phyloP scores from a whole-genome alignment of 2,113 vertebrate species.

The Martes martes region DNA sequence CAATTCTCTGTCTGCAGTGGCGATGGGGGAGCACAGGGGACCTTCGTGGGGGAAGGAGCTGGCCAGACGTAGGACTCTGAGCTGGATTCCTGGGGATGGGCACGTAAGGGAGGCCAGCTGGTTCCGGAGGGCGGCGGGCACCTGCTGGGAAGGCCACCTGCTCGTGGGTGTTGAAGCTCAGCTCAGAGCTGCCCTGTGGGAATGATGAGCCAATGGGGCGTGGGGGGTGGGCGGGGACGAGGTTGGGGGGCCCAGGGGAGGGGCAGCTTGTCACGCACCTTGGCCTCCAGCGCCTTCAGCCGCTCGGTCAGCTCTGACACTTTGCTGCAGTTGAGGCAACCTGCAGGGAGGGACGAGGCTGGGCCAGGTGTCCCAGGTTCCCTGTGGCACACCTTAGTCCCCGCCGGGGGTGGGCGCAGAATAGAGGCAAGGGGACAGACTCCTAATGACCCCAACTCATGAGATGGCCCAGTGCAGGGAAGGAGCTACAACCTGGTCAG shows the following conservation, averaged over 20 bases:
- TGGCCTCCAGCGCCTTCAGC: conserved; percentile 88
- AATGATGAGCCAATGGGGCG: accelerated
- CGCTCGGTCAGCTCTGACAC: conserved; percentile 87
- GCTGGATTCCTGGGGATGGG: background rate
- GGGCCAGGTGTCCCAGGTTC: background rate
- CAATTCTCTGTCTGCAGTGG: background rate
- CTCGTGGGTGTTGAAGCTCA: background rate
- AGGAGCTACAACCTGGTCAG: background rate
- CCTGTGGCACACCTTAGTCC: background rate
- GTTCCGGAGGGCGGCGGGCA: background rate
- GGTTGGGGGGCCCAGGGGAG: too few relatives aligned
- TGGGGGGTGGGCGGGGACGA: background rate
- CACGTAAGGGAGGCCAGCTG: background rate
- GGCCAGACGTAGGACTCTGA: background rate
- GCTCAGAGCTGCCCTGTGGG: background rate
- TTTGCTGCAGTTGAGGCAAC: conserved; percentile 93
- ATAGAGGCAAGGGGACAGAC: background rate
- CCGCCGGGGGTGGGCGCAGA: background rate
- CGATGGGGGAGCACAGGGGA: background rate
- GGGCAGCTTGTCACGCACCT: conserved; percentile 81
- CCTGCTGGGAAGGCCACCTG: background rate
- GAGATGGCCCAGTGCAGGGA: background rate
- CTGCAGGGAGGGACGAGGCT: conserved; percentile 69
- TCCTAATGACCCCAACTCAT: background rate
- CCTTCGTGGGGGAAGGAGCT: background rate